Base-by-base conservation (phyloP, 2,888 invertebrate species). In the Brenthis ino region DNA sequence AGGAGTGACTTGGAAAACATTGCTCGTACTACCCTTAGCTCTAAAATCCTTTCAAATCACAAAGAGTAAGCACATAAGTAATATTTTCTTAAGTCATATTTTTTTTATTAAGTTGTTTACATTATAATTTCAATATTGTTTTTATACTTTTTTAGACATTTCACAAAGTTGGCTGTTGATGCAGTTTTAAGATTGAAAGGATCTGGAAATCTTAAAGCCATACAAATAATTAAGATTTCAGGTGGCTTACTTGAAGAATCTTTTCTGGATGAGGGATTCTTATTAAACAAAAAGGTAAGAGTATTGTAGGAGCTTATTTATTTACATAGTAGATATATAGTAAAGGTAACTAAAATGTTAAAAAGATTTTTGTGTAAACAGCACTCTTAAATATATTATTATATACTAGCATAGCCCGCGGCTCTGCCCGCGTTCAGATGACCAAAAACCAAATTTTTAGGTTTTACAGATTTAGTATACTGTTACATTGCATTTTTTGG, bases 181-280 rank as follows among this genome's bases (percentile, higher is more conserved):
- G 99, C 99, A 71, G 97, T 99, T 6, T 85, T 99, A 50, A 95
- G 99, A 77, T 94, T 99, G 14, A 99, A 99, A 90, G 99, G 99
- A 13, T 98, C 98, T 61, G 98, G 98, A 11, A 98, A 99, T 87
- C 91, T 99, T 53, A 96, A 97, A 77, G 97, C 99, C 8, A 99
- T 99, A 82, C 99, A 99, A 89, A 96, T 99, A 55, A 99, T 99
- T 70, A 99, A 99, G 88, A 99, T 99, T 80, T 95, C 97, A 71
- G 99, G 99, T 74, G 99, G 97, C 70, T 95, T 97, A 43, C 93
- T 99, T 64, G 95, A 96, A 72, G 99, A 99, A 81, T 99, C 99
- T 1, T 99, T 99, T 91, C 93, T 99, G 57, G 99, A 99, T 93
- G 96, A 97, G 82, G 97, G 96, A 75, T 99, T 99, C 85, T 93